phyloP scores from a whole-genome alignment of 2,888 invertebrate genomes.

The Sipunculus nudus region DNA sequence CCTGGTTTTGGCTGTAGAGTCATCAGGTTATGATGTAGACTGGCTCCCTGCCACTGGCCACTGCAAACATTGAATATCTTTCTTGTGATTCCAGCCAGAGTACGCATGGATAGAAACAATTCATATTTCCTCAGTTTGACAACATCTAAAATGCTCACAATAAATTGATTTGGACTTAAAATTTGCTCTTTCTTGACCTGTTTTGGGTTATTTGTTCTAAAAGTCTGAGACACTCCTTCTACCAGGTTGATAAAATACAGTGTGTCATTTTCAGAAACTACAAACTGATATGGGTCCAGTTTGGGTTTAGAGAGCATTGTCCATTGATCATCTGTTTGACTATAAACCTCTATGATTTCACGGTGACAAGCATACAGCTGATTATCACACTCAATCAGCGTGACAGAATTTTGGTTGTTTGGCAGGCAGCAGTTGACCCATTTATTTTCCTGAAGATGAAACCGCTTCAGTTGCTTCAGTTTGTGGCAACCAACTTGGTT shows the following conservation, averaged over 20 bases:
- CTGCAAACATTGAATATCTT: slow-evolving; percentile 33
- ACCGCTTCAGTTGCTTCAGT: slow-evolving; percentile 18
- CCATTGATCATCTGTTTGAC: slow-evolving; percentile 22
- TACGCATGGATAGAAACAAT: slow-evolving; percentile 26
- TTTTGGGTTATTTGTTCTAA: slow-evolving; percentile 21
- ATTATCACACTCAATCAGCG: slow-evolving; percentile 23
- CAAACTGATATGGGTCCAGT: slow-evolving; percentile 29
- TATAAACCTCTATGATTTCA: slow-evolving; percentile 24
- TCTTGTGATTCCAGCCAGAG: slow-evolving; percentile 23
- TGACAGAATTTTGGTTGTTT: slow-evolving; percentile 9
- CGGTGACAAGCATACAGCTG: slow-evolving; percentile 25
- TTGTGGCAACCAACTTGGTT: slow-evolving; percentile 22
- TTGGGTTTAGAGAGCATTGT: slow-evolving; percentile 1
- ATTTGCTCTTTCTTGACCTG: slow-evolving; percentile 25
- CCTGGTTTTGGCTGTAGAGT: slow-evolving; percentile 22
- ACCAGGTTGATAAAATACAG: slow-evolving; percentile 28
- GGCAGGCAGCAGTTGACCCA: slow-evolving; percentile 30
- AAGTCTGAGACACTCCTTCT: slow-evolving; percentile 25
- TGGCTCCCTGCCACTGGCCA: slow-evolving; percentile 32
- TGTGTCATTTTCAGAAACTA: slow-evolving; percentile 22
- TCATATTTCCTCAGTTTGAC: slow-evolving; percentile 30
- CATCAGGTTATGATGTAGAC: slow-evolving; percentile 13
- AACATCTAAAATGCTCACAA: slow-evolving; percentile 8
- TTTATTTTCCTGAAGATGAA: slow-evolving; percentile 13
- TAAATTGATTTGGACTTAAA: slow-evolving; percentile 31